Percentiles rank a stretch among this genome's conserved stretches.
phyloP scores from a whole-genome alignment of 2,797 vertebrate species.

The Trachurus trachurus region DNA sequence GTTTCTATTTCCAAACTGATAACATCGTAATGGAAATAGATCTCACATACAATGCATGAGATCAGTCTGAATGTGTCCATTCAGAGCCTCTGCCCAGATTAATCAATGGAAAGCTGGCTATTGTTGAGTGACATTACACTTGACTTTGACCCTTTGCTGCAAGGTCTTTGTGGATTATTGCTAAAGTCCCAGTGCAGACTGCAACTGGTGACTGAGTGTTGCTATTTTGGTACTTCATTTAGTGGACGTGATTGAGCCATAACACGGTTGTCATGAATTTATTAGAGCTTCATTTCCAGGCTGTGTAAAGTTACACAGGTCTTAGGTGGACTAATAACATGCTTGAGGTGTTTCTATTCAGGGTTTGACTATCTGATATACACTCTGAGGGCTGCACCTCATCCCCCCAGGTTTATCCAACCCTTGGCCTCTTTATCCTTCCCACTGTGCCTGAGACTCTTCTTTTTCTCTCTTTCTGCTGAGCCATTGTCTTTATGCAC shows the following conservation, averaged over 20 bases:
- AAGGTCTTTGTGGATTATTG: conserved; percentile 53
- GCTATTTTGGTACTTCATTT: conserved; percentile 73
- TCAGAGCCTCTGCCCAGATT: conserved; percentile 21
- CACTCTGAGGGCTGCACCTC: conserved; percentile 10
- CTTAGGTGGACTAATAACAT: conserved; percentile 24
- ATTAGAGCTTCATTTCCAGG: conserved; percentile 50
- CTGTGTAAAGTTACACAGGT: conserved; percentile 44
- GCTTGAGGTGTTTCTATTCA: conserved; percentile 26
- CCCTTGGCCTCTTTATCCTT: conserved; percentile 29
- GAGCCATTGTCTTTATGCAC: conserved; percentile 58
- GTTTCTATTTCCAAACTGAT: conserved; percentile 15
- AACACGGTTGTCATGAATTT: conserved; percentile 52
- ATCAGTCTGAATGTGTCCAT: conserved; percentile 19
- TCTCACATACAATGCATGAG: conserved; percentile 34
- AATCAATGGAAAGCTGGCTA: conserved; percentile 35
- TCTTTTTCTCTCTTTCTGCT: conserved; percentile 43
- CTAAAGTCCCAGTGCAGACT: conserved; percentile 40
- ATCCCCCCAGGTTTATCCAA: conserved; percentile 38
- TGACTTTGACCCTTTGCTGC: conserved; percentile 55
- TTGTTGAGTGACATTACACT: conserved; percentile 55
- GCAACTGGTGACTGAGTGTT: conserved; percentile 60
- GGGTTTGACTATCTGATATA: conserved; percentile 27
- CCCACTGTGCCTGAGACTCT: conserved; percentile 13
- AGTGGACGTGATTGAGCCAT: conserved; percentile 54
- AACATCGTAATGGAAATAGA: not conserved